These are phyloP conservation scores for Monarcha castaneiventris DNA, from an alignment of 2,113 vertebrate genomes.

Conservation along the genomic window DNA sequence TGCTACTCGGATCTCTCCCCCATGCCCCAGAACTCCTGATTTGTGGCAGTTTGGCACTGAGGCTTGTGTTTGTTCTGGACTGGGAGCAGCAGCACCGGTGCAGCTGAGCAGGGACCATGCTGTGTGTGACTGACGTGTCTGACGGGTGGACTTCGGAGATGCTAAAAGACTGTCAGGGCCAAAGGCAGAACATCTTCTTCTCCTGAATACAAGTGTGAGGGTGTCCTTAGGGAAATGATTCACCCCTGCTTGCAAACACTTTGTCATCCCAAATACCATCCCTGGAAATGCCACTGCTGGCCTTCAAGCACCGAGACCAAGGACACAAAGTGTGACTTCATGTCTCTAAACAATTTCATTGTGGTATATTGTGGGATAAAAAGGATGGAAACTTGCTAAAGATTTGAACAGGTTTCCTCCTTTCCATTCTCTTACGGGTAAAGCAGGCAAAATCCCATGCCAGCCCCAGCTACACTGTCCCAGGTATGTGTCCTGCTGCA, in stretches of 20 bases:
- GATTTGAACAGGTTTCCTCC: not conserved
- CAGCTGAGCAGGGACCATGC: not conserved
- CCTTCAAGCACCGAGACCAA: not conserved
- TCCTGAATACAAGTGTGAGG: not conserved
- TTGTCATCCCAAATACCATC: conserved; percentile 18
- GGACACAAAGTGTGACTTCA: not conserved
- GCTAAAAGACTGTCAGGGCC: not conserved
- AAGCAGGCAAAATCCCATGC: not conserved
- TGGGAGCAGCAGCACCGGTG: not conserved
- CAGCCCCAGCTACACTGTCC: not conserved
- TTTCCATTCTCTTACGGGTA: not conserved
- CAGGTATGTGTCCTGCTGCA: not conserved
- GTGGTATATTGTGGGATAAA: not conserved
- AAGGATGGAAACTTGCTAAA: not conserved
- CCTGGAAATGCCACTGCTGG: not conserved
- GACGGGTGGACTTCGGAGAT: not conserved
- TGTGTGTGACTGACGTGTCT: not conserved
- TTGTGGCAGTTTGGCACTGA: not conserved
- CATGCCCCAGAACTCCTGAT: rapidly evolving
- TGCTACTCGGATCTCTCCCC: not conserved
- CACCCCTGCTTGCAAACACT: conserved; percentile 38
- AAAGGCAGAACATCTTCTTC: conserved; percentile 7
- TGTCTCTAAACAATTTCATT: not conserved
- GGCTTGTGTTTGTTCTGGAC: not conserved
- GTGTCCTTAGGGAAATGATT: conserved; percentile 32